These are phyloP conservation scores for Mnemiopsis leidyi DNA, from an alignment of 37 sponge, comb jelly and placozoan genomes.

Conservation along the genomic window DNA sequence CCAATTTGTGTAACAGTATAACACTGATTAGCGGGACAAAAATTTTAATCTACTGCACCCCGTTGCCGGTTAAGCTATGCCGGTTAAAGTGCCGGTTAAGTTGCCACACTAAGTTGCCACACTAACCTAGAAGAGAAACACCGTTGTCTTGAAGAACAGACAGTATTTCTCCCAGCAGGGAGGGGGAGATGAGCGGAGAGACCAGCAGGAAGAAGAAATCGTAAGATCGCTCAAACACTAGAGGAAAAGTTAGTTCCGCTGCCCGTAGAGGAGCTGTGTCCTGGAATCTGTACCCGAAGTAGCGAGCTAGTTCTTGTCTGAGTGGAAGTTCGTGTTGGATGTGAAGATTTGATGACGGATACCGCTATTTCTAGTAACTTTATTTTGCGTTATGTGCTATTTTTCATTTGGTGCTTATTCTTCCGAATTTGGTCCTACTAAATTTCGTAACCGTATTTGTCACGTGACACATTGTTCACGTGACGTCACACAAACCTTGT, in stretches of 20 bases:
- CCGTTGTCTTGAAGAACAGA: constrained; percentile 13
- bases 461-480: background rate
- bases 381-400: background rate
- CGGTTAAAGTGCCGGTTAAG: too few relatives aligned
- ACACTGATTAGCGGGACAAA: too few relatives aligned
- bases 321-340: too few relatives aligned
- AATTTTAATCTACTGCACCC: too few relatives aligned
- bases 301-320: constrained; percentile 39
- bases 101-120: too few relatives aligned
- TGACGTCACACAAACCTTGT: constrained; percentile 17
- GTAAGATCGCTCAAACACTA: constrained; percentile 11
- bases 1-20: too few relatives aligned
- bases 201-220: constrained; percentile 64
- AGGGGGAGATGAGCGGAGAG: constrained; percentile 59
- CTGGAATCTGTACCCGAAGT: constrained; percentile 48
- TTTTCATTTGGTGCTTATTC: too few relatives aligned
- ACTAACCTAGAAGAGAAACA: constrained; percentile 27
- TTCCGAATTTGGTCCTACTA: too few relatives aligned
- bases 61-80: too few relatives aligned
- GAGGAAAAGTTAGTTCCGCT: background rate
- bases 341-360: background rate
- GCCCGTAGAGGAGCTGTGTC: background rate
- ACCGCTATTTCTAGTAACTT: background rate
- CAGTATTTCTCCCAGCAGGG: constrained; percentile 36
- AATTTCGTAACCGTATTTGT: background rate